Conservation (phyloP, 92 coral and sea anemone species). For the Siderastrea radians region DNA sequence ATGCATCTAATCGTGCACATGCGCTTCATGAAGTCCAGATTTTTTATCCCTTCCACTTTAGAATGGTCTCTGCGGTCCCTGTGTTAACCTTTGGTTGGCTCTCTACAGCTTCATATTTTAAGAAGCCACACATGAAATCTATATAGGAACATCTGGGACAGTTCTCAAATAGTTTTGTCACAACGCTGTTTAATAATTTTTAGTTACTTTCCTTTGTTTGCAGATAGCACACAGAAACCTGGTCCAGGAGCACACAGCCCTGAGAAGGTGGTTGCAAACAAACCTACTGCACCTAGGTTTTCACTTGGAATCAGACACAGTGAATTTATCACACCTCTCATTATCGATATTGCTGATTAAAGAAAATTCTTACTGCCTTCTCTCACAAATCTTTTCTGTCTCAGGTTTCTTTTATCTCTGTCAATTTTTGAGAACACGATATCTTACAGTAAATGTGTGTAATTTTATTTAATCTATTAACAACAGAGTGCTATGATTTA, state of each 20-base stretch:
- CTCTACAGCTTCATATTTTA: no score
- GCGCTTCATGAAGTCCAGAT: no score
- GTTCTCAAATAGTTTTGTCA: neutral
- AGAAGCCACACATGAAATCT: neutral
- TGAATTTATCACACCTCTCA: conserved; percentile 94
- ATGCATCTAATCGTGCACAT: no score
- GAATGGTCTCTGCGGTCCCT: no score
- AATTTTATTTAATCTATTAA: conserved; percentile 1
- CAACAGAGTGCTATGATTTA: conserved; percentile 10
- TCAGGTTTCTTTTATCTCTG: neutral
- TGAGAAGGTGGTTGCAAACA: conserved; percentile 90
- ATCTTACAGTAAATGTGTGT: neutral
- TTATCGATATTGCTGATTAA: conserved; percentile 91
- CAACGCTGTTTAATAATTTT: no score
- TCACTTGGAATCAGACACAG: conserved; percentile 98
- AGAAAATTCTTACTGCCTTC: neutral
- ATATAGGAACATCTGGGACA: neutral
- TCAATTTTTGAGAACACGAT: neutral
- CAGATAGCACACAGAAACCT: conserved; percentile 94
- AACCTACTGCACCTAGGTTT: conserved; percentile 75
- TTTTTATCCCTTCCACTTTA: no score
- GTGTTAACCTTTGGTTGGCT: no score
- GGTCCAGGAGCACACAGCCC: conserved; percentile 99
- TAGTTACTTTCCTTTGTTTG: neutral
- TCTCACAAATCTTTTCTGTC: neutral